These are phyloP conservation scores for Sternotherus odoratus DNA, from an alignment of 2,797 vertebrate genomes.

Conservation along the genomic window DNA sequence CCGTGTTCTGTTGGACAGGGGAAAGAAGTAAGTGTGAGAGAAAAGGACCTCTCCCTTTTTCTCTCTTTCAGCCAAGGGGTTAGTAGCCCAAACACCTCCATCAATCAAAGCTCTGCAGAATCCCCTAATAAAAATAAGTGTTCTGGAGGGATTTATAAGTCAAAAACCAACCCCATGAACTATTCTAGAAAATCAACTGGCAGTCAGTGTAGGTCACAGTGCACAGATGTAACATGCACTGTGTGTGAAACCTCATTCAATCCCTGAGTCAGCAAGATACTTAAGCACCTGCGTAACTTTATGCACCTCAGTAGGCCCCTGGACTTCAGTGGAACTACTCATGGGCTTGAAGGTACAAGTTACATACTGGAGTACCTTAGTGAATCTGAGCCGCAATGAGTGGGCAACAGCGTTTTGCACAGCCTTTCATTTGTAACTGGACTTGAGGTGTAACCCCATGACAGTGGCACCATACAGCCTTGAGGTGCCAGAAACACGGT, in stretches of 20 bases:
- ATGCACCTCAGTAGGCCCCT: not conserved
- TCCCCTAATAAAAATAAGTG: not conserved
- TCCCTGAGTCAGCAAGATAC: not conserved
- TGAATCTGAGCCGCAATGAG: not conserved
- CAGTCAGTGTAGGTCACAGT: fast-evolving
- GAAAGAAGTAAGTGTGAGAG: not conserved
- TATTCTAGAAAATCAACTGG: not conserved
- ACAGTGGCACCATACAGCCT: not conserved
- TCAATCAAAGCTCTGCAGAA: not conserved
- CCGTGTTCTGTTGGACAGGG: fast-evolving
- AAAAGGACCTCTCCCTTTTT: not conserved
- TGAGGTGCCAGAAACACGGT: fast-evolving
- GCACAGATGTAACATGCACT: fast-evolving
- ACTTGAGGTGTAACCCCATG: not conserved
- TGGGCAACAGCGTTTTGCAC: not conserved
- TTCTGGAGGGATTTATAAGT: not conserved
- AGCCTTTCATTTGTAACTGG: not conserved
- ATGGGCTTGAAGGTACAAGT: not conserved
- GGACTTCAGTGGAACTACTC: not conserved
- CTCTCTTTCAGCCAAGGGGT: not conserved
- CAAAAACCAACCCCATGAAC: not conserved
- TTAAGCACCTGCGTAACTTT: not conserved
- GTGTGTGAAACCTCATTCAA: not conserved
- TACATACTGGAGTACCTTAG: fast-evolving
- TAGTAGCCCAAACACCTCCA: not conserved